Evolutionary conservation across 37 sponge, comb jelly and placozoan species (phyloP).

Genomic region (Amphimedon queenslandica): DNA sequence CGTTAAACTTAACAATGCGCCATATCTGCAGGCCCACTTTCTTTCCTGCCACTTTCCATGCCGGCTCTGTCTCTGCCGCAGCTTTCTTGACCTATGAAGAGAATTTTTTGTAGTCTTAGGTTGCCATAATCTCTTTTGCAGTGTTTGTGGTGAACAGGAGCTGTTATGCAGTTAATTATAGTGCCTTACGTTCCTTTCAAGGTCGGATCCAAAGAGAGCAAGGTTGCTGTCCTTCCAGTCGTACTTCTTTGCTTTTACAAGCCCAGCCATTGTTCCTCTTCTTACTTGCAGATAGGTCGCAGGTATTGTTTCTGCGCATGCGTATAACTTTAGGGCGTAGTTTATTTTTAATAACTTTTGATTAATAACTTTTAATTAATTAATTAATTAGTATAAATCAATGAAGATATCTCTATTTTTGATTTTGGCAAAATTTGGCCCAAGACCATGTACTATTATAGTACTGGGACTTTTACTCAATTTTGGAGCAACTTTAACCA

Average conservation of each 20-base stretch:
- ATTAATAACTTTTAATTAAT: no score
- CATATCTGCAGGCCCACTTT: slow-evolving; percentile 61
- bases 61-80: slow-evolving; percentile 47
- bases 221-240: slow-evolving; percentile 71
- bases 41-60: slow-evolving; percentile 50
- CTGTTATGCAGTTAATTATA: not conserved
- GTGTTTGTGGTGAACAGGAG: not conserved
- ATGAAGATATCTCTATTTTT: no score
- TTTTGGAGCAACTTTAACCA: no score
- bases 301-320: not conserved
- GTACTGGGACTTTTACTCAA: no score
- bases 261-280: slow-evolving; percentile 1
- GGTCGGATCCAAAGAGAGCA: slow-evolving; percentile 48
- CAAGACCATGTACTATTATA: no score
- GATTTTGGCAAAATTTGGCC: no score
- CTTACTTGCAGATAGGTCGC: not conserved
- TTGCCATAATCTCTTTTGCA: no score
- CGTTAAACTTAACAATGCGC: slow-evolving; percentile 62
- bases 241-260: slow-evolving; percentile 58
- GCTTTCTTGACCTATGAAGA: slow-evolving; percentile 50
- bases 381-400: no score
- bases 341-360: no score
- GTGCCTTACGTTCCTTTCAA: slow-evolving; percentile 26
- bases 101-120: not conserved
- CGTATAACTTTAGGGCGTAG: not conserved